Evolutionary conservation across 2,888 invertebrate genomes (phyloP).

Genomic region (Apodemia mormo): DNA sequence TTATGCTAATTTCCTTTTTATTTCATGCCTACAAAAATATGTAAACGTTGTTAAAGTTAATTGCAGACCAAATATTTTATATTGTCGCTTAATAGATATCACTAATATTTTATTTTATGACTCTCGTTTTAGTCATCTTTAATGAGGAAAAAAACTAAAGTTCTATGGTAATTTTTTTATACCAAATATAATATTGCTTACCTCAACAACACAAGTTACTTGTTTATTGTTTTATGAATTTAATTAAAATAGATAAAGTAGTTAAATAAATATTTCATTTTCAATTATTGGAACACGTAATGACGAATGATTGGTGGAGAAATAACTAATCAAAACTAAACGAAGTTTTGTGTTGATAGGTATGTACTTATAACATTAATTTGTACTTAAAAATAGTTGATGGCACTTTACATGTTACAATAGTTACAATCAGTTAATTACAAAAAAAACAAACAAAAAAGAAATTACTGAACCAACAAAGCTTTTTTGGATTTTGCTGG

Average conservation of each 20-base stretch:
- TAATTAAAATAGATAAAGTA: slow-evolving; percentile 5
- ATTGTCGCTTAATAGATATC: neutral
- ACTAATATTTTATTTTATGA: slow-evolving; percentile 3
- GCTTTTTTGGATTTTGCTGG: slow-evolving; percentile 12
- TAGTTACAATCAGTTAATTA: neutral
- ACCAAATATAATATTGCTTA: neutral
- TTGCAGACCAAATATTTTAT: neutral
- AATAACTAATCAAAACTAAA: too few species aligned
- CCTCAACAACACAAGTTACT: slow-evolving; percentile 1
- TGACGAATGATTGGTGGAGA: too few species aligned
- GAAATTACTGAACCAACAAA: slow-evolving; percentile 7
- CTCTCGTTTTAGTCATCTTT: neutral
- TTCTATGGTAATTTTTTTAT: neutral
- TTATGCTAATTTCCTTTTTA: slow-evolving; percentile 12
- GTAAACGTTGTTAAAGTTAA: slow-evolving; percentile 10
- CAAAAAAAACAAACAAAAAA: neutral
- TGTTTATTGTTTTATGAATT: slow-evolving; percentile 11
- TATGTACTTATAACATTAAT: slow-evolving; percentile 6
- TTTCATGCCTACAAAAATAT: slow-evolving; percentile 16
- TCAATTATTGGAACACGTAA: too few species aligned
- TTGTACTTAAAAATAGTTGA: slow-evolving; percentile 1
- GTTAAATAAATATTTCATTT: slow-evolving; percentile 13
- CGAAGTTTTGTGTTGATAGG: neutral
- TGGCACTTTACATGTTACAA: neutral
- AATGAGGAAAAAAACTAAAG: slow-evolving; percentile 7